Percentiles rank a stretch among this genome's conserved stretches.
Evolutionary conservation across 2,797 vertebrate genomes (phyloP).

Genomic region (Trematomus bernacchii): DNA sequence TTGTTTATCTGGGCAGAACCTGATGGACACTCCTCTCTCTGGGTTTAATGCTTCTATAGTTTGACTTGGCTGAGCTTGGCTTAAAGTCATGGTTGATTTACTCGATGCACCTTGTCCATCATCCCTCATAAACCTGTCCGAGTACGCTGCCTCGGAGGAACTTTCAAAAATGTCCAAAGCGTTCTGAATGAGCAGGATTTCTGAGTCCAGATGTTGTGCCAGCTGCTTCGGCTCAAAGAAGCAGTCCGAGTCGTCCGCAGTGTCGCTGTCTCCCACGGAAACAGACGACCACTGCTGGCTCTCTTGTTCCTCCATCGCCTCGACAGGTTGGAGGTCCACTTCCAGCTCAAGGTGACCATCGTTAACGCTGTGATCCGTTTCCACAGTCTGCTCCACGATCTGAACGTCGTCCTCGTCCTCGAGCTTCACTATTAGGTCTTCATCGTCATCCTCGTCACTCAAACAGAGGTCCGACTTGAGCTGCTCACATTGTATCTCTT

Average conservation of each 20-base stretch:
- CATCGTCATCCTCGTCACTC: slow-evolving; percentile 23
- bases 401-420: slow-evolving; percentile 79
- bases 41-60: slow-evolving; percentile 39
- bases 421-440: slow-evolving; percentile 72
- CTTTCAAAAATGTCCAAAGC: slow-evolving; percentile 74
- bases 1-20: slow-evolving; percentile 62
- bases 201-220: slow-evolving; percentile 69
- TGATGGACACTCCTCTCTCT: slow-evolving; percentile 59
- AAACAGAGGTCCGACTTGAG: slow-evolving; percentile 27
- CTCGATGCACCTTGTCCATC: slow-evolving; percentile 43
- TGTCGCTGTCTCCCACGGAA: slow-evolving; percentile 64
- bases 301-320: slow-evolving; percentile 67
- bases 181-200: slow-evolving; percentile 79
- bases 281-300: slow-evolving; percentile 68
- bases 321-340: slow-evolving; percentile 28
- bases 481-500: slow-evolving; percentile 49
- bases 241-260: slow-evolving; percentile 64
- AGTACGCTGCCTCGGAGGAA: slow-evolving; percentile 58
- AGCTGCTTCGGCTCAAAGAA: slow-evolving; percentile 67
- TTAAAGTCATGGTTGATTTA: slow-evolving; percentile 48
- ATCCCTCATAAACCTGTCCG: slow-evolving; percentile 50
- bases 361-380: slow-evolving; percentile 10
- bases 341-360: slow-evolving; percentile 43
- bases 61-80: slow-evolving; percentile 54
- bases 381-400: slow-evolving; percentile 66